These are phyloP conservation scores for Aethina tumida DNA, from an alignment of 1,140 invertebrate species.

Conservation along the genomic window DNA sequence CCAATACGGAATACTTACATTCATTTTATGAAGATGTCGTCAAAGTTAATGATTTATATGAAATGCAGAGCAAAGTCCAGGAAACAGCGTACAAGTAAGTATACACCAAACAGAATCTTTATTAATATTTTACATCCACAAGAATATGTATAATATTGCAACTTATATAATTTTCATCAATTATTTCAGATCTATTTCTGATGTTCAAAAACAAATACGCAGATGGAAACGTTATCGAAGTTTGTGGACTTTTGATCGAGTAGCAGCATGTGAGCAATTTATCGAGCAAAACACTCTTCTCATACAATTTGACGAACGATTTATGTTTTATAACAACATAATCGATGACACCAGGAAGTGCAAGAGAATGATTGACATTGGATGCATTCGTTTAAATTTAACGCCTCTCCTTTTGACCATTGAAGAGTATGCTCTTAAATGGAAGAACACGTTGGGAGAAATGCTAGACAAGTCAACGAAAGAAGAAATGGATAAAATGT, in stretches of 20 bases:
- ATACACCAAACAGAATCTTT: no score
- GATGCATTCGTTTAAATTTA: conserved; percentile 58
- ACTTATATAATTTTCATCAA: no score
- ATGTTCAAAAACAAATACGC: conserved; percentile 54
- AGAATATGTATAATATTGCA: neutral
- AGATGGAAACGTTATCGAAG: conserved; percentile 68
- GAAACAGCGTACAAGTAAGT: conserved; percentile 45
- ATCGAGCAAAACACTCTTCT: conserved; percentile 58
- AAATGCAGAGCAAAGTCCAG: conserved; percentile 54
- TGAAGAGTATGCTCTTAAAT: conserved; percentile 54
- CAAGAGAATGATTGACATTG: conserved; percentile 48
- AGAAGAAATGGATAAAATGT: conserved; percentile 51
- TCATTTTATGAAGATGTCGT: conserved; percentile 73
- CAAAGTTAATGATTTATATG: conserved; percentile 51
- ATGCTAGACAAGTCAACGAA: conserved; percentile 48
- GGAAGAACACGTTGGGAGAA: conserved; percentile 56
- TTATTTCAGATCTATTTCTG: no score
- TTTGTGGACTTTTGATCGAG: conserved; percentile 76
- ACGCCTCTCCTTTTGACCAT: conserved; percentile 51
- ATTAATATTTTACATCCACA: neutral
- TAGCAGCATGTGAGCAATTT: conserved; percentile 63
- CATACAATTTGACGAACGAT: conserved; percentile 69
- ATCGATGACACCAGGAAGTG: conserved; percentile 57
- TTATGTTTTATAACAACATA: conserved; percentile 70
- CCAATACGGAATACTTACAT: conserved; percentile 47